Conservation (phyloP, 1,140 invertebrate species). For the Zaprionus gabonicus region DNA sequence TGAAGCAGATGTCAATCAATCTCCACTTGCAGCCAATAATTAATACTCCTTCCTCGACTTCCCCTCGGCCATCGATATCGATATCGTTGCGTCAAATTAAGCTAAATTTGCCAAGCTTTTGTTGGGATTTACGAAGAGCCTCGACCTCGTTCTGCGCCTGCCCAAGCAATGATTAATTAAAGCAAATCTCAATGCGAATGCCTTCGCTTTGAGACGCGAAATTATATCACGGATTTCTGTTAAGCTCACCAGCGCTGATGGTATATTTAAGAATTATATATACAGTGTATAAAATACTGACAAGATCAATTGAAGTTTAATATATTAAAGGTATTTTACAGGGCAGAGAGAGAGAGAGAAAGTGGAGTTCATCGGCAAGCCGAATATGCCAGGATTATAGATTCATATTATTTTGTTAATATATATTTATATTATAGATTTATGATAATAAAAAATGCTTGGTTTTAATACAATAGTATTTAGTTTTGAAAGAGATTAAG, state of each 20-base stretch:
- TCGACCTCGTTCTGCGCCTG: neutral
- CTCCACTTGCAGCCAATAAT: constrained; percentile 21
- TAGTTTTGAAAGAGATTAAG: no score
- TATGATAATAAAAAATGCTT: no score
- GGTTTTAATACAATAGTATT: no score
- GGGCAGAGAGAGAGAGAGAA: no score
- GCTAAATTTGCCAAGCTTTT: constrained; percentile 11
- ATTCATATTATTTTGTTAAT: no score
- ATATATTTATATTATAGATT: no score
- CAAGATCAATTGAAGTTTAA: neutral
- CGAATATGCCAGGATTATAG: no score
- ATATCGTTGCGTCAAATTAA: constrained; percentile 17
- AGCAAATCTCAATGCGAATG: neutral
- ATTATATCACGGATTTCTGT: neutral
- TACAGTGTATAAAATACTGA: neutral
- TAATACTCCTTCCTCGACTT: neutral
- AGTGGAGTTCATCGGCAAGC: no score
- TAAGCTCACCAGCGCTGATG: neutral
- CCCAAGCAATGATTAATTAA: neutral
- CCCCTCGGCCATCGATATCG: neutral
- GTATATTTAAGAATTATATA: no score
- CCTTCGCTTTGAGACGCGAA: neutral
- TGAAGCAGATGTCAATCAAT: constrained; percentile 42
- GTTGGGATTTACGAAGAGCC: neutral
- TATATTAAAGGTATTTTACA: no score